Evolutionary conservation across 2,888 invertebrate species (phyloP).

Genomic region (Andrena flavipes): DNA sequence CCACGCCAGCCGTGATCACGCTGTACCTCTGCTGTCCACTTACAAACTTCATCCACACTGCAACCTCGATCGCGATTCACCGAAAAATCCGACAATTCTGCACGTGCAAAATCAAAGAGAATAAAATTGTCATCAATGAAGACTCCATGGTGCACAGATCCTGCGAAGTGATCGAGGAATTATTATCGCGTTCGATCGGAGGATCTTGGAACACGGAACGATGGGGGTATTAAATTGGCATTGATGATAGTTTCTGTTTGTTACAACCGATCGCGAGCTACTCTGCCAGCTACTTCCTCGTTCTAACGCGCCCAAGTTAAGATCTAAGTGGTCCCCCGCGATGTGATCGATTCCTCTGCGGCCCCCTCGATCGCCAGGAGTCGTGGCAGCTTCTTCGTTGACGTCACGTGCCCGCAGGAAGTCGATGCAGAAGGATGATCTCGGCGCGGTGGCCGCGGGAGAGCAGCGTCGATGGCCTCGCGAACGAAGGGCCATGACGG

Average conservation of each 20-base stretch:
- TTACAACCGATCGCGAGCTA: not conserved
- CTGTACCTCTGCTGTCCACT: conserved; percentile 64
- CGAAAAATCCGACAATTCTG: not conserved
- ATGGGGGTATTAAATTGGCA: not conserved
- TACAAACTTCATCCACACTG: conserved; percentile 52
- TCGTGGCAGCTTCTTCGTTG: not conserved
- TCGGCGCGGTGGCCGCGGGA: conserved; percentile 27
- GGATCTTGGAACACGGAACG: not conserved
- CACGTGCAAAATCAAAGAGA: not conserved
- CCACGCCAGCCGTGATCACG: conserved; percentile 73
- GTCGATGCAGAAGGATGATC: conserved; percentile 44
- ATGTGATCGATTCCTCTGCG: conserved; percentile 23
- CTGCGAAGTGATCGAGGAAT: not conserved
- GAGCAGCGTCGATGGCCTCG: conserved; percentile 27
- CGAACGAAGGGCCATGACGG: conserved; percentile 35
- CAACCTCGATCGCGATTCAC: conserved; percentile 25
- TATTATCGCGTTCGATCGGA: not conserved
- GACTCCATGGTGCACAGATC: not conserved
- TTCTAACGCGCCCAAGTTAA: not conserved
- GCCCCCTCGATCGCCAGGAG: conserved; percentile 19
- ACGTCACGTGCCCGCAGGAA: conserved; percentile 36
- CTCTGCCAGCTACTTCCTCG: not conserved
- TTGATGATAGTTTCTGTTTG: not conserved
- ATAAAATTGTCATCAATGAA: not conserved
- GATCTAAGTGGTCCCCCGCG: not conserved